phyloP scores from a whole-genome alignment of 2,797 vertebrate genomes.

The Parotocinclus haroldoi region DNA sequence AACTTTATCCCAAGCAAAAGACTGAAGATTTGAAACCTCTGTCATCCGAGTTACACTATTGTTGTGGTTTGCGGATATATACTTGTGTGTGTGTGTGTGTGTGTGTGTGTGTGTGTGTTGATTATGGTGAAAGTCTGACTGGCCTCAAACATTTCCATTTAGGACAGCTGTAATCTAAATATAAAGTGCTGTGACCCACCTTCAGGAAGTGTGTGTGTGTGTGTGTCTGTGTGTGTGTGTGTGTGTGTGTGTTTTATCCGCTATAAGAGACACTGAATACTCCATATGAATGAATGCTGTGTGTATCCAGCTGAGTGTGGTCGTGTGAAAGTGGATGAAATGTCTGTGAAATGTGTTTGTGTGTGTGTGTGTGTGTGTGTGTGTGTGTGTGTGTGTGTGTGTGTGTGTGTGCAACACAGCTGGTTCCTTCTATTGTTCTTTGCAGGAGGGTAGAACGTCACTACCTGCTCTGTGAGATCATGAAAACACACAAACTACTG shows the following conservation, averaged over 20 bases:
- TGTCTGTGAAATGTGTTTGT: background rate
- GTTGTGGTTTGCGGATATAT: no score
- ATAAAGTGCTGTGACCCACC: slow-evolving; percentile 63
- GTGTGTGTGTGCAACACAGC: slow-evolving; percentile 68
- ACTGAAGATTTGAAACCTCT: no score
- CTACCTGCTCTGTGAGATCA: slow-evolving; percentile 48
- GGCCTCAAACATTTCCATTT: slow-evolving; percentile 65
- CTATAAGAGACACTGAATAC: no score
- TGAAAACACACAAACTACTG: slow-evolving; percentile 4
- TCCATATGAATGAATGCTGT: no score
- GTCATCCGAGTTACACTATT: no score
- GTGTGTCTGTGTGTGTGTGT: slow-evolving; percentile 33
- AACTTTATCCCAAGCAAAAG: no score
- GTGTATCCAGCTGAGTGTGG: no score
- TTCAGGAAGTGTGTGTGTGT: slow-evolving; percentile 64
- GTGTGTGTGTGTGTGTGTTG: no score
- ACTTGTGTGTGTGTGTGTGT: no score
- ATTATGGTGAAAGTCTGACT: slow-evolving; percentile 29
- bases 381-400: slow-evolving; percentile 13
- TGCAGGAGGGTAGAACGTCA: slow-evolving; percentile 51
- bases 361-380: slow-evolving; percentile 11
- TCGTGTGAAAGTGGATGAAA: no score
- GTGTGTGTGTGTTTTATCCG: background rate
- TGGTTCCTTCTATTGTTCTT: slow-evolving; percentile 74
- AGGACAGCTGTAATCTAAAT: slow-evolving; percentile 75